phyloP scores from a whole-genome alignment of 2,888 invertebrate species.

The Heliconius erato region DNA sequence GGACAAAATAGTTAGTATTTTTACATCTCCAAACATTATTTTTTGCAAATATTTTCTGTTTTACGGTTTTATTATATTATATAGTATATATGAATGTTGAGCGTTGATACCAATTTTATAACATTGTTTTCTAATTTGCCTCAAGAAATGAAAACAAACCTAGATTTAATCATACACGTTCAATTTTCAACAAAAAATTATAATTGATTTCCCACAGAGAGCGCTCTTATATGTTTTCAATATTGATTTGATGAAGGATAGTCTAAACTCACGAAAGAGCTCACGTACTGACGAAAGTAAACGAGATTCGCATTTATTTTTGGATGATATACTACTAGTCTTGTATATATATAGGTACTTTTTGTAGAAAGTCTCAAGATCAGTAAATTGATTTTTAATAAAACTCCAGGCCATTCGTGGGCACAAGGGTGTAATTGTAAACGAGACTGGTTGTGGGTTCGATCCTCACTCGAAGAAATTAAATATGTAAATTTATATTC shows the following conservation, averaged over 20 bases:
- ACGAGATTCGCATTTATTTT: slow-evolving; percentile 11
- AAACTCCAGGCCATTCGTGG: not conserved
- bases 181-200: not conserved
- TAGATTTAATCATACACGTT: not conserved
- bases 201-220: slow-evolving; percentile 12
- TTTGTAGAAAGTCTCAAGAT: not conserved
- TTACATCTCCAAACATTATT: too few species aligned
- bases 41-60: too few species aligned
- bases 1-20: too few species aligned
- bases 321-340: not conserved
- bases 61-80: too few species aligned
- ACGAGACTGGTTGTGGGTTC: too few species aligned
- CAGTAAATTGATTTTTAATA: not conserved
- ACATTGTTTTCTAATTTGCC: not conserved
- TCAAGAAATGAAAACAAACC: not conserved
- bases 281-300: slow-evolving; percentile 15
- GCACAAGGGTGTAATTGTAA: not conserved
- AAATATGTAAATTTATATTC: too few species aligned
- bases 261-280: slow-evolving; percentile 5
- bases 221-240: slow-evolving; percentile 11
- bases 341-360: not conserved
- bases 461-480: too few species aligned
- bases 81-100: too few species aligned
- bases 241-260: not conserved
- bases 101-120: not conserved